phyloP scores from a whole-genome alignment of 2,797 vertebrate species.

The Coregonus suidteri region DNA sequence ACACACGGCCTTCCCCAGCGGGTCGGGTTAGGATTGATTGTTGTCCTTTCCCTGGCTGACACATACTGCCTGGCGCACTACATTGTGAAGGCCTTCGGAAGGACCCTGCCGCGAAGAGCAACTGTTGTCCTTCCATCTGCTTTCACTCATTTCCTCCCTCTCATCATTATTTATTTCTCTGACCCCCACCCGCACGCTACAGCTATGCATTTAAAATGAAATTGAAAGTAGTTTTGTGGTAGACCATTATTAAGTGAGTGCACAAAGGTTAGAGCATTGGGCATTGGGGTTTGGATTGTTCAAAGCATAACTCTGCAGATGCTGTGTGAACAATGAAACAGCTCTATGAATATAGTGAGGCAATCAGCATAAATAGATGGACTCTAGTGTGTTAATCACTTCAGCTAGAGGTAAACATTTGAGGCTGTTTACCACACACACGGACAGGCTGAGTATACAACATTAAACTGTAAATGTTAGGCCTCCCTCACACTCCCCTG shows the following conservation, averaged over 20 bases:
- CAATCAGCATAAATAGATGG: background rate
- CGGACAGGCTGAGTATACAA: background rate
- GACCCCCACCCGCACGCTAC: slow-evolving; percentile 15
- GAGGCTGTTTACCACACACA: background rate
- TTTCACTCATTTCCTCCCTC: slow-evolving; percentile 59
- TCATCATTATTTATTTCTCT: slow-evolving; percentile 53
- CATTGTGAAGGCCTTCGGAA: slow-evolving; percentile 22
- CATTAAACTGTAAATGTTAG: background rate
- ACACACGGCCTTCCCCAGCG: background rate
- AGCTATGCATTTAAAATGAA: background rate
- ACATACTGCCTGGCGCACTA: slow-evolving; percentile 26
- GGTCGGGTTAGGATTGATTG: slow-evolving; percentile 44
- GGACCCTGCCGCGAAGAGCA: slow-evolving; percentile 24
- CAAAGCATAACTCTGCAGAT: no score
- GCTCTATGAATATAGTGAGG: background rate
- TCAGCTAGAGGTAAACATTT: background rate
- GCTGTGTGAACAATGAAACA: background rate
- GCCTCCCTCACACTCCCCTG: background rate
- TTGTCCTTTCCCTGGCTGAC: slow-evolving; percentile 41
- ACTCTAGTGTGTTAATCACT: background rate
- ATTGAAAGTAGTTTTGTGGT: background rate
- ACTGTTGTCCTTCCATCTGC: slow-evolving; percentile 62
- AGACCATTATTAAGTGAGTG: background rate
- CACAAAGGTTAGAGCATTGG: background rate
- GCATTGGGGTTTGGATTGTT: no score